A percentile compares a stretch with the other conserved stretches of the same genome.
phyloP scores from a whole-genome alignment of 2,797 vertebrate species.

The Rhynchotus rufescens region DNA sequence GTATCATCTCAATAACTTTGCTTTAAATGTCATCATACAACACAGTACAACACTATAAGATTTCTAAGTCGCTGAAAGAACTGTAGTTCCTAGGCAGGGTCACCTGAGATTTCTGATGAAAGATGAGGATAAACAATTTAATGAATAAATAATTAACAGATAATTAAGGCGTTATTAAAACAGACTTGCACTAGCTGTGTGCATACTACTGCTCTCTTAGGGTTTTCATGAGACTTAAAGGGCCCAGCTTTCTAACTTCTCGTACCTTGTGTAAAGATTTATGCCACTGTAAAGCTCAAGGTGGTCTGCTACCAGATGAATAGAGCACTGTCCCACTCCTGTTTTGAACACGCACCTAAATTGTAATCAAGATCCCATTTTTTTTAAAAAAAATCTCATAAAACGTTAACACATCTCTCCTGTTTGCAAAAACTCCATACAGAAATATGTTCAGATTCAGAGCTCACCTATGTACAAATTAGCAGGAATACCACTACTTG shows the following conservation, averaged over 20 bases:
- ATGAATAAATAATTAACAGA: slow-evolving; percentile 74
- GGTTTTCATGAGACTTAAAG: neutral
- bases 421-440: neutral
- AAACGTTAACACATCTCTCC: neutral
- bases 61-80: slow-evolving; percentile 8
- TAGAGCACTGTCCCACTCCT: neutral
- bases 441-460: neutral
- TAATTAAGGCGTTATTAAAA: slow-evolving; percentile 75
- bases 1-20: neutral
- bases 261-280: neutral
- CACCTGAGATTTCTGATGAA: slow-evolving; percentile 52
- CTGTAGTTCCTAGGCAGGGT: neutral
- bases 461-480: neutral
- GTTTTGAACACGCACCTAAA: neutral
- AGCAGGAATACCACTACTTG: neutral
- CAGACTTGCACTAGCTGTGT: slow-evolving; percentile 25
- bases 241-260: neutral
- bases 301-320: neutral
- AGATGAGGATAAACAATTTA: slow-evolving; percentile 60
- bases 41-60: neutral
- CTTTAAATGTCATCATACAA: slow-evolving; percentile 26
- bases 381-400: neutral
- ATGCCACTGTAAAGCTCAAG: neutral
- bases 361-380: neutral
- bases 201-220: neutral